Evolutionary conservation across 2,797 vertebrate species (phyloP), one percentile per base, ranked within the genome.

Genomic region (Eurystomus glaucurus): DNA sequence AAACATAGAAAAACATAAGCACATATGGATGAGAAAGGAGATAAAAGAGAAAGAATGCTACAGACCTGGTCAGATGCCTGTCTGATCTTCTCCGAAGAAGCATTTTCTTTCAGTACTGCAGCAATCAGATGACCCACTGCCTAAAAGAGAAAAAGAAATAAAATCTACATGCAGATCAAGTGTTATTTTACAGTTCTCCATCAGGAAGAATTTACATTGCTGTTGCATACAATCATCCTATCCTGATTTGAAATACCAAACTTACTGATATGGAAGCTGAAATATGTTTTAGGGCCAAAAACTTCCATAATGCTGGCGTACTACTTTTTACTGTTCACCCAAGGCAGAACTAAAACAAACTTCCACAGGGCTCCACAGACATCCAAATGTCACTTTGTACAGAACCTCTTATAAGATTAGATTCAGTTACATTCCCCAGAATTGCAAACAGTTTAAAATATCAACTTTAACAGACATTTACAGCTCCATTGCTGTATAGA

Each of bases 51-150:
- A 90, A 54, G 48, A 95, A 91, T 16, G 17, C 7, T 39, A 96
- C 96, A 97, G 62, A 99, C 99, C 99, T 99, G 98, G 76, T 97
- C 94, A 91, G 98, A 98, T 1, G 99, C 98, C 57, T 98, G 98
- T 7, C 80, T 97, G 82, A 99, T 99, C 95, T 98, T 98, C 74
- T 97, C 98, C 13, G 98, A 98, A 85, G 96, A 96, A 16, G 91
- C 94, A 77, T 99, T 99, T 98, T 99, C 99, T 97, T 99, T 99
- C 25, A 99, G 95, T 68, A 99, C 98, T 39, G 99, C 98, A 96
- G 99, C 98, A 87, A 99, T 98, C 37, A 99, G 98, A 93, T 98
- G 98, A 93, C 98, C 97, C 62, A 99, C 99, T 10, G 99, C 98
- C 99, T 99, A 87, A 37, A 96, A 95, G 77, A 96, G 11, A 96